Percentiles rank a stretch among this genome's conserved stretches.
Conservation (phyloP, 2,113 vertebrate species). For the Diphyllodes magnificus region DNA sequence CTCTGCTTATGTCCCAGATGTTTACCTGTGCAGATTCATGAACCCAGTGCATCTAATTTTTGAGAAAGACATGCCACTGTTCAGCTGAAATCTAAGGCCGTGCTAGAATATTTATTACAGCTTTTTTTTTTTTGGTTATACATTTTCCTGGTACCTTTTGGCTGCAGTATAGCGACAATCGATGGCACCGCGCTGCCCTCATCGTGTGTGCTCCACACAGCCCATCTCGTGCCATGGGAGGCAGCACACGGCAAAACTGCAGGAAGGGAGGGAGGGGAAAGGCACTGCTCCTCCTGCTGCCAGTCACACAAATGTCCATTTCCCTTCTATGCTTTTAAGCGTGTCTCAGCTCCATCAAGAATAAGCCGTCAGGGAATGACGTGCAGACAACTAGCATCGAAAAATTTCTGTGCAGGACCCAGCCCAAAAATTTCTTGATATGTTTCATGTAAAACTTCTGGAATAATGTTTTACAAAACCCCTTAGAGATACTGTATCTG, state of each 20-base stretch:
- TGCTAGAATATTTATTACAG: background rate
- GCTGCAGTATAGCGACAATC: background rate
- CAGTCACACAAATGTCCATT: background rate
- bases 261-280: background rate
- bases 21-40: background rate
- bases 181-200: rapidly evolving
- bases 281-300: background rate
- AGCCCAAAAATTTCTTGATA: background rate
- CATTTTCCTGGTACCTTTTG: background rate
- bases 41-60: background rate
- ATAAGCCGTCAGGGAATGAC: background rate
- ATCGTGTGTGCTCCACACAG: rapidly evolving
- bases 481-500: background rate
- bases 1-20: background rate
- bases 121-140: background rate
- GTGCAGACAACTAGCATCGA: background rate
- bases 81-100: background rate
- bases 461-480: background rate
- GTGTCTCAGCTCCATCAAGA: background rate
- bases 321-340: background rate
- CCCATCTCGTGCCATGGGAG: background rate
- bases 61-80: background rate
- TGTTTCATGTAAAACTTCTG: background rate
- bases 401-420: background rate
- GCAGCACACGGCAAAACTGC: background rate